Evolutionary conservation across 64 coral and sea anemone species (phyloP).

Genomic region (Porites lutea): DNA sequence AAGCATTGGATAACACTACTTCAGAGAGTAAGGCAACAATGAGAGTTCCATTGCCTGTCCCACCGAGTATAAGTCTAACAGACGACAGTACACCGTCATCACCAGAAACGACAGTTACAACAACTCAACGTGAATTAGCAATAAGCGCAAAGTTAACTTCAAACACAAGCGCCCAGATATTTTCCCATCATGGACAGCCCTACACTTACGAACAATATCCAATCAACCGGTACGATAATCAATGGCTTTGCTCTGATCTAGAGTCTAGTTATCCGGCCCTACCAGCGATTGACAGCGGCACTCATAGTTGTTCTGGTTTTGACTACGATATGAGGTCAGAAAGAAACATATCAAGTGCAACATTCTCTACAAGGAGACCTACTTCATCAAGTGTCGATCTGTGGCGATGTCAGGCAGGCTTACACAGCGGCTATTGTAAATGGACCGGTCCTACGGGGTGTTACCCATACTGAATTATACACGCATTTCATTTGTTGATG

Average conservation of each 20-base stretch:
- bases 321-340: background rate
- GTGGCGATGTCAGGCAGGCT: conserved; percentile 39
- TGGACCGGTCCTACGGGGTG: background rate
- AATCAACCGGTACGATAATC: background rate
- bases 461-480: background rate
- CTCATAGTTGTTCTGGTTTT: background rate
- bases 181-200: background rate
- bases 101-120: background rate
- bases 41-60: background rate
- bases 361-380: background rate
- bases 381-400: conserved; percentile 62
- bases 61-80: conserved; percentile 32
- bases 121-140: background rate
- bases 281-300: background rate
- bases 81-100: background rate
- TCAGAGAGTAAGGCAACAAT: background rate
- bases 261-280: background rate
- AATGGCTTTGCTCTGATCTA: background rate
- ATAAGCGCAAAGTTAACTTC: background rate
- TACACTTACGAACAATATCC: background rate
- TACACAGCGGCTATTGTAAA: background rate
- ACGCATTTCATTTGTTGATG: too few relatives aligned
- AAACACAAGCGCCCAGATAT: background rate
- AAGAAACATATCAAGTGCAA: background rate
- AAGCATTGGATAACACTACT: background rate